Base-by-base conservation (phyloP, 2,797 vertebrate species). In the Natrix natrix region DNA sequence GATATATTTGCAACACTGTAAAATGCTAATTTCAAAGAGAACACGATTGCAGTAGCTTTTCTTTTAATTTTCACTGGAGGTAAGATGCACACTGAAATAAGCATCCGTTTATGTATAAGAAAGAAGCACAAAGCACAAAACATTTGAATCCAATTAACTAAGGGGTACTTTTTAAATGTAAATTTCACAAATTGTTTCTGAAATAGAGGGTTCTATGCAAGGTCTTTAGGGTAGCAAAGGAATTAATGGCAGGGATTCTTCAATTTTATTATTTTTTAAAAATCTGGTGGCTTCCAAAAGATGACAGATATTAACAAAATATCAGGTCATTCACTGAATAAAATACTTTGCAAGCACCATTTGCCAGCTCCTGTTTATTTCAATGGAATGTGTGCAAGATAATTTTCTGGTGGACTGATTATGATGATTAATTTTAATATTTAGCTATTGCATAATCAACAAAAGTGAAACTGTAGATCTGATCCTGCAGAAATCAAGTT, bases 51-150 rank as follows among this genome's bases (percentile, higher is more conserved):
- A 66, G 24, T n/a, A 37, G 48, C 22, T 94, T 91, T 54, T 20
- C 43, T 91, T 93, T 93, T 91, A 88, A 56, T 63, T 94, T 94
- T 48, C 54, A 96, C 22, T 3, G 32, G 94, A 94, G 91, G 12
- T 87, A 0, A 0, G 4, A 43, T 55, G 57, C 0, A 1, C 74
- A 52, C n/a, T 13, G 54, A 0, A 0, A 91, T 52, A 60, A 12
- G 1, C 89, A 66, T 20, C 92, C 78, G 3, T 20, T 60, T n/a
- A 66, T 63, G 92, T 63, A n/a, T 48, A 92, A 92, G 91, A 16
- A 28, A 93, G 24, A 20, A 28, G 57, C 20, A 86, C 28, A 56
- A 56, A 90, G n/a, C 28, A n/a, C 87, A 88, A 43, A 91, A 59
- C 13, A 91, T 78, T 56, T 48, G 16, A 89, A 86, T 93, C 11